Evolutionary conservation across 2,113 vertebrate species (phyloP).

Genomic region (Tachysurus fulvidraco): DNA sequence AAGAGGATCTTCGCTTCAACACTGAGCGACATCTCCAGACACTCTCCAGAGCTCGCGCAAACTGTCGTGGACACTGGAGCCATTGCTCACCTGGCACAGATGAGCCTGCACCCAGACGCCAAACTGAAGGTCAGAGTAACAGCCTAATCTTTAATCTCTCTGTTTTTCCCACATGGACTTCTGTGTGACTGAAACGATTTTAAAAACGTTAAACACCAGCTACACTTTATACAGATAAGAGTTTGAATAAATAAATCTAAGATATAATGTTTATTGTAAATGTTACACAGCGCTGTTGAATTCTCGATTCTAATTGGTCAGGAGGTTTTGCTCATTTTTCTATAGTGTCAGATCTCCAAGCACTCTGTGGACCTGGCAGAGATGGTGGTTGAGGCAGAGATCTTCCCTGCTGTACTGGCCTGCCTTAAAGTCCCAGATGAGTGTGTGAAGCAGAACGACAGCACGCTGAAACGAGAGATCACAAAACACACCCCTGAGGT

Average conservation of each 20-base stretch:
- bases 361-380: constrained; percentile 90
- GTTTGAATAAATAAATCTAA: too few relatives aligned
- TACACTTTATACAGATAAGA: too few relatives aligned
- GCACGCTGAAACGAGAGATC: constrained; percentile 91
- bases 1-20: constrained; percentile 92
- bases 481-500: constrained; percentile 91
- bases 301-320: too few relatives aligned
- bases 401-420: constrained; percentile 86
- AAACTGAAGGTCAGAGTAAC: constrained; percentile 84
- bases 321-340: too few relatives aligned
- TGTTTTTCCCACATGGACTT: neutral
- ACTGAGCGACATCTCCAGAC: constrained; percentile 91
- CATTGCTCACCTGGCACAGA: constrained; percentile 86
- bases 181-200: too few relatives aligned
- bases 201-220: too few relatives aligned
- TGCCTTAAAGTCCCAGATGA: constrained; percentile 88
- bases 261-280: neutral
- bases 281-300: too few relatives aligned
- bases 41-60: constrained; percentile 90
- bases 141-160: neutral
- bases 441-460: constrained; percentile 88
- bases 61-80: constrained; percentile 87
- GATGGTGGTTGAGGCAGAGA: constrained; percentile 91
- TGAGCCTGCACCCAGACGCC: constrained; percentile 87
- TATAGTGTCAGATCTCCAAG: constrained; percentile 83